phyloP scores from a whole-genome alignment of 2,113 vertebrate species.

The Lanius ludovicianus region DNA sequence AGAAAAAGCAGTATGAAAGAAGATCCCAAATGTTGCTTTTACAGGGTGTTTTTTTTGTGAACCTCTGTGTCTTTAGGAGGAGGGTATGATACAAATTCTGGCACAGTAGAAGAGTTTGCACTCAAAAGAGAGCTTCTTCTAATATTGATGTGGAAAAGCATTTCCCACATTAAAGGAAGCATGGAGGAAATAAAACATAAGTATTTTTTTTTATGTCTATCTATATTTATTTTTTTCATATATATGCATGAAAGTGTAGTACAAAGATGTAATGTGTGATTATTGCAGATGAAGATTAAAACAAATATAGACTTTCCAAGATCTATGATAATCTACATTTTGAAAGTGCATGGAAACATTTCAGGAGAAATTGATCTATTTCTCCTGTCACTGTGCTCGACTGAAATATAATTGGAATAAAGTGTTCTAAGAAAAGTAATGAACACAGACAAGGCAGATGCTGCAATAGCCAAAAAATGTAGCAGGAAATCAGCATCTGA shows the following conservation, averaged over 20 bases:
- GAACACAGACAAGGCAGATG: neutral
- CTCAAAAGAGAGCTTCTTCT: neutral
- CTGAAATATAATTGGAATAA: neutral
- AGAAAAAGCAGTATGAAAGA: neutral
- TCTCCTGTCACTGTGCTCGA: neutral
- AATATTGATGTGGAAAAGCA: neutral
- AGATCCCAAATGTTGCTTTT: neutral
- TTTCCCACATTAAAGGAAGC: neutral
- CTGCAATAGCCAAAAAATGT: neutral
- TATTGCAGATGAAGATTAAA: neutral
- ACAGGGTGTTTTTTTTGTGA: neutral
- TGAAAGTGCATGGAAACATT: neutral
- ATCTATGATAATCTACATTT: neutral
- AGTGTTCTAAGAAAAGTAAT: neutral
- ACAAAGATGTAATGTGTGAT: neutral
- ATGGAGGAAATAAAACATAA: neutral
- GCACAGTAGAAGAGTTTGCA: neutral
- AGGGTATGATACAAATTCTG: neutral
- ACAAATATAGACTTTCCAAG: neutral
- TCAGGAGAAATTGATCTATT: neutral
- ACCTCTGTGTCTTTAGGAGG: neutral
- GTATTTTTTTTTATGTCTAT: neutral
- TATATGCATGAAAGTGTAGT: neutral
- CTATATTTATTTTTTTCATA: neutral
- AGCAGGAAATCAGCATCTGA: neutral